Percentiles rank a stretch among this genome's conserved stretches.
Evolutionary conservation across 2,888 invertebrate species (phyloP).

Genomic region (Muscina levida): DNA sequence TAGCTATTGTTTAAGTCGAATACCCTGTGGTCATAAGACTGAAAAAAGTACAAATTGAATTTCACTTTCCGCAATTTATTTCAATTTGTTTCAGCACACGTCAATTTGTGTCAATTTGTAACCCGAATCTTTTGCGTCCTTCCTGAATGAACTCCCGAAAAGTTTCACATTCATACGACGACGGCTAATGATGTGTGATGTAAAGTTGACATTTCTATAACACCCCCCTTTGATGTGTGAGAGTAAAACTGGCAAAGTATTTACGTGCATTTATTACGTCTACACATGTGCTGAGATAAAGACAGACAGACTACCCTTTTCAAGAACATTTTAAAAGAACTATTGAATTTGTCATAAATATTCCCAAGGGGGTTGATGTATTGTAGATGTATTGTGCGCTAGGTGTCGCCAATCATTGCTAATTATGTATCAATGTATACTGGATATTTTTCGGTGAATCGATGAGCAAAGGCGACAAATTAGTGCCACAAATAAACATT

Average conservation of each 20-base stretch:
- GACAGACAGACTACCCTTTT: background rate
- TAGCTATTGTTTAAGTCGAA: slow-evolving; percentile 35
- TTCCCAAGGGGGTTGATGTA: too few species aligned
- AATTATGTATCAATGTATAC: too few species aligned
- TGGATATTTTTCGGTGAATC: too few species aligned
- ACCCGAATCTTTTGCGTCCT: slow-evolving; percentile 44
- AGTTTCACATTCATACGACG: slow-evolving; percentile 38
- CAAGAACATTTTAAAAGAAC: too few species aligned
- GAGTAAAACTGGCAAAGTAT: too few species aligned
- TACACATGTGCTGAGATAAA: too few species aligned
- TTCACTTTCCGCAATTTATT: slow-evolving; percentile 60
- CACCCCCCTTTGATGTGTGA: slow-evolving; percentile 40
- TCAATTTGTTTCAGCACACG: slow-evolving; percentile 64
- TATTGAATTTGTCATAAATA: too few species aligned
- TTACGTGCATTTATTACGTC: background rate
- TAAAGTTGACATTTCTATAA: slow-evolving; percentile 63
- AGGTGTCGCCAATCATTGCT: too few species aligned
- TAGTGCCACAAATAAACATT: too few species aligned
- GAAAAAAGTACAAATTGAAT: slow-evolving; percentile 52
- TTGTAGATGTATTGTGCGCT: too few species aligned
- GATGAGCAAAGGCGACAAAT: too few species aligned
- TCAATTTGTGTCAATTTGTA: slow-evolving; percentile 66
- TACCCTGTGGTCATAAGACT: slow-evolving; percentile 59
- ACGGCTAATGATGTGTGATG: slow-evolving; percentile 65
- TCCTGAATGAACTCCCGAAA: slow-evolving; percentile 18